These are phyloP conservation scores for Macrocentrus cingulum DNA, from an alignment of 1,140 invertebrate species.

Conservation along the genomic window DNA sequence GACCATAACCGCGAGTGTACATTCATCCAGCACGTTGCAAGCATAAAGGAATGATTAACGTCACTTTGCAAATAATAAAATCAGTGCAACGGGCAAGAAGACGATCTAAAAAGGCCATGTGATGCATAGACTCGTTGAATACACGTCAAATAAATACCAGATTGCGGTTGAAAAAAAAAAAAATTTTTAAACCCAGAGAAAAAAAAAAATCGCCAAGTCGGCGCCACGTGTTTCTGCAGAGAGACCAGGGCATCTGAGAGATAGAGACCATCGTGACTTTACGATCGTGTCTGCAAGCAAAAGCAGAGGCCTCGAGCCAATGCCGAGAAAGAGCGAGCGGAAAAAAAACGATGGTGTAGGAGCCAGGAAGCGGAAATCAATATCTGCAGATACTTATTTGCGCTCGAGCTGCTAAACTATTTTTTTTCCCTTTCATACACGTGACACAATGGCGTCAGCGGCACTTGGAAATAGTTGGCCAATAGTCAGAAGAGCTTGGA, in stretches of 20 bases:
- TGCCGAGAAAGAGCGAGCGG: neutral
- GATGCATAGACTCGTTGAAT: too few relatives aligned
- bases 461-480: neutral
- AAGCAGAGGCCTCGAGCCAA: too few relatives aligned
- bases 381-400: constrained; percentile 21
- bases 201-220: too few relatives aligned
- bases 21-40: neutral
- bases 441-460: neutral
- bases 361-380: constrained; percentile 28
- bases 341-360: neutral
- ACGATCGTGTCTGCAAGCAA: too few relatives aligned
- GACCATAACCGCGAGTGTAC: neutral
- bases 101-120: too few relatives aligned
- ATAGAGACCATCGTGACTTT: too few relatives aligned
- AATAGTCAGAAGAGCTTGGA: neutral
- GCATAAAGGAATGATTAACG: constrained; percentile 20
- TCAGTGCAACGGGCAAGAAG: too few relatives aligned
- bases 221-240: too few relatives aligned
- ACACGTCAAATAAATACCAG: too few relatives aligned
- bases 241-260: too few relatives aligned
- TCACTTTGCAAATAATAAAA: neutral
- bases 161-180: too few relatives aligned
- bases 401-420: neutral
- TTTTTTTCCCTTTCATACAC: constrained; percentile 1
- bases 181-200: too few relatives aligned